Evolutionary conservation across 2,113 vertebrate species (phyloP).

Genomic region (Otis tarda): DNA sequence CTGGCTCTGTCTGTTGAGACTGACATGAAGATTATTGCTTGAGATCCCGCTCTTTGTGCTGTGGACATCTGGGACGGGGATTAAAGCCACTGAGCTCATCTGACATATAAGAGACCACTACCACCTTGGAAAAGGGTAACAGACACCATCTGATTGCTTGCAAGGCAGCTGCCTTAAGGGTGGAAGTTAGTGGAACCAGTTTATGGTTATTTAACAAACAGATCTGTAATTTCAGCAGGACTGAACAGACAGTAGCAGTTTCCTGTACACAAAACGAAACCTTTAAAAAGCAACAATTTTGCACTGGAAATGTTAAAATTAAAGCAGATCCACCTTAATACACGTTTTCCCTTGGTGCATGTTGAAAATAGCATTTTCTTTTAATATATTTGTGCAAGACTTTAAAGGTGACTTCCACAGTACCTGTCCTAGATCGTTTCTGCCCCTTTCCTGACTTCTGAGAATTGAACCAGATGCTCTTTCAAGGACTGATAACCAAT

Average conservation of each 20-base stretch:
- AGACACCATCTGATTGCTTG: constrained; percentile 29
- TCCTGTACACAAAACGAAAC: background rate
- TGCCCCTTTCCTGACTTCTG: background rate
- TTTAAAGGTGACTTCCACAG: constrained; percentile 33
- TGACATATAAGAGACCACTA: constrained; percentile 8
- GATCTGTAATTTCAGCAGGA: background rate
- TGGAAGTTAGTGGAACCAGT: background rate
- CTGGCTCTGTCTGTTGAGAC: constrained; percentile 30
- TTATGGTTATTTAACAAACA: background rate
- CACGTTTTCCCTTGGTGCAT: background rate
- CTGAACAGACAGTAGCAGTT: background rate
- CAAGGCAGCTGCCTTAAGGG: background rate
- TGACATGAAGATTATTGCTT: constrained; percentile 45
- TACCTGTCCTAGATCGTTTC: background rate
- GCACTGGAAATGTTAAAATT: background rate
- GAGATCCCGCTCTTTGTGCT: constrained; percentile 48
- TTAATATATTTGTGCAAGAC: background rate
- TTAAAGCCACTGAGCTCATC: constrained; percentile 37
- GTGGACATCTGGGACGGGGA: constrained; percentile 40
- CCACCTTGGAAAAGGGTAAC: constrained; percentile 40
- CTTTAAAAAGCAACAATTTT: background rate
- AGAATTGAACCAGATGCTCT: background rate
- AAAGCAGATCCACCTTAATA: background rate
- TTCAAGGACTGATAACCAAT: background rate
- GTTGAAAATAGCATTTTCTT: constrained; percentile 12